phyloP scores from a whole-genome alignment of 2,797 vertebrate genomes.

The Pogoniulus pusillus region DNA sequence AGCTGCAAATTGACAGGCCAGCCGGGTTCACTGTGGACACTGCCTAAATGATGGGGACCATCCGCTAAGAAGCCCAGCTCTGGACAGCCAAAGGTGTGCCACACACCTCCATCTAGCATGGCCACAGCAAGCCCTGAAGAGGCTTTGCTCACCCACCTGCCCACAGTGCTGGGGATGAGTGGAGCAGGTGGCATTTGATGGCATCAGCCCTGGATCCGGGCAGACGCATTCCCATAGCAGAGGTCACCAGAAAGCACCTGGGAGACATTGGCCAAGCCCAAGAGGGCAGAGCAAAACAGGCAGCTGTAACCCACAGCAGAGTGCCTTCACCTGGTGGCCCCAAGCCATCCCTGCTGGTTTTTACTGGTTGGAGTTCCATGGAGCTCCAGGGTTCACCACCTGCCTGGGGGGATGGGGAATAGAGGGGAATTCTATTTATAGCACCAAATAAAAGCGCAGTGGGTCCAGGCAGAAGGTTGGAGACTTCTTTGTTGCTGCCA shows the following conservation, averaged over 20 bases:
- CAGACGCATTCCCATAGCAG: background rate
- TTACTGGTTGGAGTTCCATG: constrained; percentile 48
- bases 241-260: background rate
- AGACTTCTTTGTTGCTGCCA: background rate
- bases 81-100: background rate
- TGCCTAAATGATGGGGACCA: background rate
- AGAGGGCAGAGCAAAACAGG: background rate
- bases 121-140: background rate
- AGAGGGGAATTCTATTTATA: constrained; percentile 78
- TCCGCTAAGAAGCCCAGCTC: constrained; percentile 10
- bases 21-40: background rate
- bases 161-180: background rate
- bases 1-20: constrained; percentile 8
- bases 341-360: constrained; percentile 44
- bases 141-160: background rate
- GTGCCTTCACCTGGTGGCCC: constrained; percentile 43
- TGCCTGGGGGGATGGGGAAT: constrained; percentile 70
- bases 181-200: background rate
- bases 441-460: constrained; percentile 76
- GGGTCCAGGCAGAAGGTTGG: constrained; percentile 53
- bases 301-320: background rate
- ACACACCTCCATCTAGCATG: background rate
- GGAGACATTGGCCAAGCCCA: background rate
- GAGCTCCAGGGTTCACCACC: constrained; percentile 67
- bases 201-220: background rate